Evolutionary conservation across 2,888 invertebrate genomes (phyloP).

Genomic region (Latrodectus elegans): DNA sequence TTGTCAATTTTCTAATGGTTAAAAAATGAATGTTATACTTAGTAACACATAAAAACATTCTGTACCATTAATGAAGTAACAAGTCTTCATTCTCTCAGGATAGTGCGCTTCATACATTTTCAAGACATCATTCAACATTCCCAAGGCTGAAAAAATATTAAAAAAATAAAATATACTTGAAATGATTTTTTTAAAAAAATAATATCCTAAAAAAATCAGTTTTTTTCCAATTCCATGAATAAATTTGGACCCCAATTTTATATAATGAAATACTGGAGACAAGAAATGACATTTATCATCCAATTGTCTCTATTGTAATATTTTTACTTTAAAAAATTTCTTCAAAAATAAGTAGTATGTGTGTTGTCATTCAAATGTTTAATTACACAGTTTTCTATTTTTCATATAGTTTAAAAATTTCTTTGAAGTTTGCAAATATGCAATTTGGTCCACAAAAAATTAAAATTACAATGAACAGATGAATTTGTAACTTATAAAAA

Average conservation of each 20-base stretch:
- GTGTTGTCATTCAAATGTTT: too few relatives aligned
- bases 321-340: background rate
- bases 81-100: conserved; percentile 90
- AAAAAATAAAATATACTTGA: background rate
- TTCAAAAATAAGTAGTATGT: too few relatives aligned
- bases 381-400: too few relatives aligned
- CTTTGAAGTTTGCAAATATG: too few relatives aligned
- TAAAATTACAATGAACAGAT: too few relatives aligned
- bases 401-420: too few relatives aligned
- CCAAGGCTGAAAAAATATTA: conserved; percentile 76
- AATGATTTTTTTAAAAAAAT: background rate
- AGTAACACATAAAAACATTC: background rate
- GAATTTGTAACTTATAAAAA: too few relatives aligned
- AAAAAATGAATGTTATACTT: background rate
- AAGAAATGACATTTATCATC: background rate
- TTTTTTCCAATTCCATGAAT: background rate
- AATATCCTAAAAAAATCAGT: background rate
- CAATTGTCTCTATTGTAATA: background rate
- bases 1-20: background rate
- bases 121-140: conserved; percentile 85
- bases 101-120: conserved; percentile 92
- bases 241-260: background rate
- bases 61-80: conserved; percentile 86
- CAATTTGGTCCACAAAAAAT: too few relatives aligned
- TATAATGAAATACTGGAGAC: background rate